phyloP scores from a whole-genome alignment of 2,797 vertebrate genomes.

The Muraenolepis orangiensis region DNA sequence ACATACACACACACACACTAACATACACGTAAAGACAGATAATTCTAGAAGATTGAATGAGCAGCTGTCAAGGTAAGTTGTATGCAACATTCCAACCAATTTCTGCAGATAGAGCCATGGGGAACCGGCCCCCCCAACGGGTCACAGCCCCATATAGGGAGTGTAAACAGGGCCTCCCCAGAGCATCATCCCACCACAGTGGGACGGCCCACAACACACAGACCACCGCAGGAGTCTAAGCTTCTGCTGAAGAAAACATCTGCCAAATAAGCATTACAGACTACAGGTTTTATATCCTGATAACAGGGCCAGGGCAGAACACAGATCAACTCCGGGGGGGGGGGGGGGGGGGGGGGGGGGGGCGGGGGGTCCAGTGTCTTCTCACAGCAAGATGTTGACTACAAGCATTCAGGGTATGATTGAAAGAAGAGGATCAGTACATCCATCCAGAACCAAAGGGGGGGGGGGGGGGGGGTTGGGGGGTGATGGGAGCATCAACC shows the following conservation, averaged over 20 bases:
- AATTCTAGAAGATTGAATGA: slow-evolving; percentile 15
- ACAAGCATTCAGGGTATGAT: background rate
- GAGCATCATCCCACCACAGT: slow-evolving; percentile 12
- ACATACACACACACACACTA: slow-evolving; percentile 19
- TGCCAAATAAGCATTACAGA: background rate
- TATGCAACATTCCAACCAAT: slow-evolving; percentile 25
- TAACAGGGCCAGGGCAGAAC: background rate
- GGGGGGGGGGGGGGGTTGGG: no score
- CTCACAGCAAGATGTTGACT: background rate
- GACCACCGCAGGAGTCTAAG: slow-evolving; percentile 6
- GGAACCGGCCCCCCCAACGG: slow-evolving; percentile 34
- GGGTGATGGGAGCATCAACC: no score
- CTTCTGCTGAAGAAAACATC: background rate
- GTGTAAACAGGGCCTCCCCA: slow-evolving; percentile 44
- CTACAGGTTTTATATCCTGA: background rate
- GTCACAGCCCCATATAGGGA: slow-evolving; percentile 31
- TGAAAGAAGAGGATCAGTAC: background rate
- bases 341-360: no score
- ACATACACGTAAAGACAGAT: background rate
- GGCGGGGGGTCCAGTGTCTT: background rate
- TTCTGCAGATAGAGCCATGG: slow-evolving; percentile 45
- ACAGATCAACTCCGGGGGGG: no score
- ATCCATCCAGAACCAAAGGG: no score
- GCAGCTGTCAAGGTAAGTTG: slow-evolving; percentile 43
- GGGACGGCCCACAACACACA: slow-evolving; percentile 16